Evolutionary conservation across 2,888 invertebrate genomes (phyloP).

Genomic region (Parnassius apollo): DNA sequence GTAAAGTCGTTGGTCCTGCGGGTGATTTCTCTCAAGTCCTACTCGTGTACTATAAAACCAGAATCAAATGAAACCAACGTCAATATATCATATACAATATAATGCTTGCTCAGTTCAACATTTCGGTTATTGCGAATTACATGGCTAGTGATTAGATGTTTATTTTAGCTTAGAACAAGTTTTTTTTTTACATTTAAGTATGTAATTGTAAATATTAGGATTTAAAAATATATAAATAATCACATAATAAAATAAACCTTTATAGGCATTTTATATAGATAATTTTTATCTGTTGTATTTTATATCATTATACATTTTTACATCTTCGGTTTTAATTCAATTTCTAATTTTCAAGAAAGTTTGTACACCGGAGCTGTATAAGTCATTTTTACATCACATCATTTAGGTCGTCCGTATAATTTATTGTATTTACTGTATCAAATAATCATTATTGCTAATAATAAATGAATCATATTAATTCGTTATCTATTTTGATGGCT

Average conservation of each 20-base stretch:
- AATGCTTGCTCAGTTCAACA: slow-evolving; percentile 36
- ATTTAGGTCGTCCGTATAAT: not conserved
- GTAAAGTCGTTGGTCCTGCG: too few relatives aligned
- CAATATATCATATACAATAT: slow-evolving; percentile 30
- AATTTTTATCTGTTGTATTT: slow-evolving; percentile 34
- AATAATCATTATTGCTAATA: not conserved
- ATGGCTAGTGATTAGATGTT: slow-evolving; percentile 80
- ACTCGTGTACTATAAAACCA: not conserved
- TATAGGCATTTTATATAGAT: slow-evolving; percentile 29
- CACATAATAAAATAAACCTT: slow-evolving; percentile 38
- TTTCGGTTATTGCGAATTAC: slow-evolving; percentile 67
- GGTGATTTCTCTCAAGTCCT: too few relatives aligned
- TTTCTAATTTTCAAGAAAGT: slow-evolving; percentile 3
- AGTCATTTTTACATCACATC: slow-evolving; percentile 16
- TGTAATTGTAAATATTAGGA: slow-evolving; percentile 60
- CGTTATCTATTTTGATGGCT: slow-evolving; percentile 26
- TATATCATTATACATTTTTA: slow-evolving; percentile 24
- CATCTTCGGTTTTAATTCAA: slow-evolving; percentile 3
- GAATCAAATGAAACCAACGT: slow-evolving; percentile 16
- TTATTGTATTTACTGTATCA: not conserved
- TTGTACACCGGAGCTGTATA: slow-evolving; percentile 26
- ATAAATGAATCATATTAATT: not conserved
- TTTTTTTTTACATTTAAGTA: slow-evolving; percentile 51
- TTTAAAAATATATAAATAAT: slow-evolving; percentile 39
- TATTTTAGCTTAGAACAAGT: slow-evolving; percentile 64